A percentile compares a stretch with the other conserved stretches of the same genome.
phyloP scores from a whole-genome alignment of 2,113 vertebrate genomes.

The Isurus oxyrinchus region DNA sequence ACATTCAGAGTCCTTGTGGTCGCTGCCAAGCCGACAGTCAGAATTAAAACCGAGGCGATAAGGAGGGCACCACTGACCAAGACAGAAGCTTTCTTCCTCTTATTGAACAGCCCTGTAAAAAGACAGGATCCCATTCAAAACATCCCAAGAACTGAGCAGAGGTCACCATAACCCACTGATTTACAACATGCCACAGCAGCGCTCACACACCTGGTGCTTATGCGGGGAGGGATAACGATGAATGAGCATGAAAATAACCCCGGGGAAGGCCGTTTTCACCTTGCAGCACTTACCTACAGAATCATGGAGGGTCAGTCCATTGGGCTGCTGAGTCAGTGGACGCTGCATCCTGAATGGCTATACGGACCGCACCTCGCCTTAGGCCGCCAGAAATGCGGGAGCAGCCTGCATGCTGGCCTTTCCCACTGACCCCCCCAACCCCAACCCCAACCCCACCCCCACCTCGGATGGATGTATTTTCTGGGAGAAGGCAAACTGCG shows the following conservation, averaged over 20 bases:
- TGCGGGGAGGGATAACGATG: background rate
- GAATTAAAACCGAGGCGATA: slow-evolving; percentile 87
- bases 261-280: background rate
- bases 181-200: background rate
- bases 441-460: slow-evolving; percentile 39
- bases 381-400: background rate
- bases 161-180: background rate
- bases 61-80: slow-evolving; percentile 86
- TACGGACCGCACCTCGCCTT: too few species aligned
- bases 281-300: slow-evolving; percentile 58
- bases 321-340: slow-evolving; percentile 56
- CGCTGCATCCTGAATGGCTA: slow-evolving; percentile 53
- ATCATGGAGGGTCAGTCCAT: slow-evolving; percentile 57
- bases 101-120: slow-evolving; percentile 79
- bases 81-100: slow-evolving; percentile 92
- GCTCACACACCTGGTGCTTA: background rate
- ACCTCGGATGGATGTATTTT: background rate
- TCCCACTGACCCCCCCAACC: slow-evolving; percentile 32
- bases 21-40: slow-evolving; percentile 87
- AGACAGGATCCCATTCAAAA: background rate
- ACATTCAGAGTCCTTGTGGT: slow-evolving; percentile 96
- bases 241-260: background rate
- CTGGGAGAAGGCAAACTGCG: background rate
- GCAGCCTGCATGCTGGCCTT: background rate
- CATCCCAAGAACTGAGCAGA: background rate